Evolutionary conservation across 1,140 invertebrate genomes (phyloP).

Genomic region (Tachypleus tridentatus): DNA sequence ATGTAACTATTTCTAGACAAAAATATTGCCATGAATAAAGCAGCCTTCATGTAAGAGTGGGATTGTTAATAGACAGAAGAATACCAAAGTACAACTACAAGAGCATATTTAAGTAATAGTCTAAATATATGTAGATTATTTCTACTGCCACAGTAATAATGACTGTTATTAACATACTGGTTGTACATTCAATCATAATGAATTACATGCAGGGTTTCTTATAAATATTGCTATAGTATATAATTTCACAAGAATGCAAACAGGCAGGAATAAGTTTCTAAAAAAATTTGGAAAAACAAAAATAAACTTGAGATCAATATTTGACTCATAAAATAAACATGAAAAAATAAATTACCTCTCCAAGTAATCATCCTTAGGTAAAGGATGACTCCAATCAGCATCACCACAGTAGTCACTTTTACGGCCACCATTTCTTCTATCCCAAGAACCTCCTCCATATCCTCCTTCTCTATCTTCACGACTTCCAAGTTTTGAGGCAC

Average conservation of each 20-base stretch:
- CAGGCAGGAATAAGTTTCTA: neutral
- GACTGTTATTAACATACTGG: too few species aligned
- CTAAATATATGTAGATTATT: too few species aligned
- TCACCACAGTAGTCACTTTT: conserved; percentile 31
- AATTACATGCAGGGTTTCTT: neutral
- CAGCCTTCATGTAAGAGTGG: too few species aligned
- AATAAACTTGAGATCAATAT: conserved; percentile 46
- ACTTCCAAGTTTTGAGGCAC: conserved; percentile 11
- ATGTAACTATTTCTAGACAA: too few species aligned
- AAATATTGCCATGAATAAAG: too few species aligned
- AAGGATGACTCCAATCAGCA: conserved; percentile 67
- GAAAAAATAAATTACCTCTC: conserved; percentile 43
- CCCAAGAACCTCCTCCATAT: conserved; percentile 2
- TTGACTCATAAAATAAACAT: conserved; percentile 67
- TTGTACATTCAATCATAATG: too few species aligned
- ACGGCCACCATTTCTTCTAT: conserved; percentile 20
- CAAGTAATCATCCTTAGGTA: conserved; percentile 67
- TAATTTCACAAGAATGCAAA: neutral
- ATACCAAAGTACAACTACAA: too few species aligned
- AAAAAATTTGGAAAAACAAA: conserved; percentile 41
- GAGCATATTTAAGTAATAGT: too few species aligned
- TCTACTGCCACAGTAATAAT: too few species aligned
- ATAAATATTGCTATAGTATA: conserved; percentile 2
- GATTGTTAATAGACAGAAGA: too few species aligned
- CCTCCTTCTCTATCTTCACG: conserved; percentile 9